Percentiles rank a stretch among this genome's conserved stretches.
phyloP scores from a whole-genome alignment of 2,888 invertebrate species.

The Deilephila porcellus region DNA sequence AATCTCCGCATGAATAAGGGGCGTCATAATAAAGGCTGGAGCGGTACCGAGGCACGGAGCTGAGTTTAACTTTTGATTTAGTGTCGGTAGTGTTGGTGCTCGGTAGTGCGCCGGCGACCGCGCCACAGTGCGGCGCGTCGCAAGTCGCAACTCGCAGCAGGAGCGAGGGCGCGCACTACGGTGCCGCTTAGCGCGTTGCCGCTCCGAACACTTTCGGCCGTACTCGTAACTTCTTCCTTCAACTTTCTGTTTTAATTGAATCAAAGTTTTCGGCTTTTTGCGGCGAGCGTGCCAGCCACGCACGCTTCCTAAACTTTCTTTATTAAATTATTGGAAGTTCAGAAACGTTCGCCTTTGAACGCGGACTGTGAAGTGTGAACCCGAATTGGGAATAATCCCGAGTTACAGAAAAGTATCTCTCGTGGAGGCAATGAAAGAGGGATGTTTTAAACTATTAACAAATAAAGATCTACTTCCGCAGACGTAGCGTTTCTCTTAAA shows the following conservation, averaged over 20 bases:
- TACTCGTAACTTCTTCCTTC: constrained; percentile 75
- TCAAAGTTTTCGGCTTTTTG: constrained; percentile 84
- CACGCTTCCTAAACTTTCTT: constrained; percentile 83
- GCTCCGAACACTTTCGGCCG: constrained; percentile 60
- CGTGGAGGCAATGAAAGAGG: neutral
- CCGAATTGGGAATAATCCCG: constrained; percentile 73
- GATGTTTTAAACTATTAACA: constrained; percentile 38
- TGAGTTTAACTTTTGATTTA: constrained; percentile 62
- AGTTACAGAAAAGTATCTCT: constrained; percentile 65
- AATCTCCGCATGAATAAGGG: neutral
- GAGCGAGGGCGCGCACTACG: constrained; percentile 30
- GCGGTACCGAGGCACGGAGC: neutral
- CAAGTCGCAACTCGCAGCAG: neutral
- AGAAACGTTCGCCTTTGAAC: constrained; percentile 82
- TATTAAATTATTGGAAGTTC: constrained; percentile 84
- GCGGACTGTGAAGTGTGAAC: constrained; percentile 72
- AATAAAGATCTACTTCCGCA: constrained; percentile 5
- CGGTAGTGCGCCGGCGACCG: constrained; percentile 14
- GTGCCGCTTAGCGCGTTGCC: constrained; percentile 47
- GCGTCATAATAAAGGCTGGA: neutral
- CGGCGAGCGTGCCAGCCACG: constrained; percentile 81
- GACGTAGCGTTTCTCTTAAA: constrained; percentile 27
- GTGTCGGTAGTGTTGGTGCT: constrained; percentile 44
- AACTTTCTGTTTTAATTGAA: constrained; percentile 84
- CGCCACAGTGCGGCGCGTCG: neutral